Percentiles rank a stretch among this genome's conserved stretches.
Evolutionary conservation across 2,113 vertebrate genomes (phyloP).

Genomic region (Misgurnus mizolepis): DNA sequence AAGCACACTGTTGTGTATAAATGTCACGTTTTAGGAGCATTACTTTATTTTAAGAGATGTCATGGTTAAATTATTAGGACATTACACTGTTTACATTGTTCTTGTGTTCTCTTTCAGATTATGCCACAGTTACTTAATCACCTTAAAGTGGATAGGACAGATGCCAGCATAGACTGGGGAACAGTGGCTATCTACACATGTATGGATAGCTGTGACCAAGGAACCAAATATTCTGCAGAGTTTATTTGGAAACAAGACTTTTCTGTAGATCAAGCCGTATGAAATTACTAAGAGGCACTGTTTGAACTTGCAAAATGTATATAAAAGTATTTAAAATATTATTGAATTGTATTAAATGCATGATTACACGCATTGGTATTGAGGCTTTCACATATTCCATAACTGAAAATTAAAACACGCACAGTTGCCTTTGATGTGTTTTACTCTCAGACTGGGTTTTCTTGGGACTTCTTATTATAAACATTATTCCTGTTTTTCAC

Average conservation of each 20-base stretch:
- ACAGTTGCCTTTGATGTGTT: too few species aligned
- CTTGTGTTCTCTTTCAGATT: conserved; percentile 73
- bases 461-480: too few species aligned
- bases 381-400: neutral
- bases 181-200: conserved; percentile 85
- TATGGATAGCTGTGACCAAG: conserved; percentile 79
- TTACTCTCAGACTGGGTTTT: too few species aligned
- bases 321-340: conserved; percentile 15
- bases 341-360: too few species aligned
- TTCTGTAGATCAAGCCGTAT: conserved; percentile 51
- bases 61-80: neutral
- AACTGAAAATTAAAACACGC: too few species aligned
- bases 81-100: neutral
- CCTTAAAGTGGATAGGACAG: conserved; percentile 84
- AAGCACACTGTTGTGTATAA: neutral
- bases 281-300: neutral
- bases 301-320: neutral
- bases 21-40: neutral
- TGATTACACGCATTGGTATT: neutral
- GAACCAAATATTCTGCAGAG: conserved; percentile 77
- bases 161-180: conserved; percentile 93
- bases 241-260: conserved; percentile 96
- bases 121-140: conserved; percentile 96
- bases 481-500: too few species aligned
- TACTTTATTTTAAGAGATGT: too few species aligned